phyloP scores from a whole-genome alignment of 2,888 invertebrate species.

The Leptinotarsa peninsularis region DNA sequence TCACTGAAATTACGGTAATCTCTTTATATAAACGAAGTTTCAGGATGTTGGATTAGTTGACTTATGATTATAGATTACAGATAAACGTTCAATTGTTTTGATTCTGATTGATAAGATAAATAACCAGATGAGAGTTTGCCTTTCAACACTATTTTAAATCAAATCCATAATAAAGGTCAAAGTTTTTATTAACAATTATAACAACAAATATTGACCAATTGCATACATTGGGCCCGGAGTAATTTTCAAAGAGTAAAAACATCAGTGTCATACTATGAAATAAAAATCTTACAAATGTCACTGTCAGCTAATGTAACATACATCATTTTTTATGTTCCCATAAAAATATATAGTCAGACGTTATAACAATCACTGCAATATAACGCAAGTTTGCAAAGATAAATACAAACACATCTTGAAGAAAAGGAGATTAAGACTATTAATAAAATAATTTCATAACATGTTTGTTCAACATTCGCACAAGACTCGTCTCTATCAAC shows the following conservation, averaged over 20 bases:
- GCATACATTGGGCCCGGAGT: not conserved
- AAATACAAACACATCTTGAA: not conserved
- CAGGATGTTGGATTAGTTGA: too few relatives aligned
- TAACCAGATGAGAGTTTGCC: not conserved
- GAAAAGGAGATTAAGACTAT: constrained; percentile 38
- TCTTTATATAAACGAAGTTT: too few relatives aligned
- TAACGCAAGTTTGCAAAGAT: constrained; percentile 1
- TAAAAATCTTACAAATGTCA: not conserved
- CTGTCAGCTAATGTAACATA: constrained; percentile 58
- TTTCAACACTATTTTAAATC: not conserved
- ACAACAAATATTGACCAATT: constrained; percentile 2
- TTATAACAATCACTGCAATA: constrained; percentile 2
- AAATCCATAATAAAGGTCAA: not conserved
- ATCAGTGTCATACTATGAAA: not conserved
- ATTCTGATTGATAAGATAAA: not conserved
- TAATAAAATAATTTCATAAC: constrained; percentile 26
- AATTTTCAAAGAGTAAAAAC: not conserved
- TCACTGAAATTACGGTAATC: too few relatives aligned
- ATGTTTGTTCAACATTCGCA: constrained; percentile 23
- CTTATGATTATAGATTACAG: not conserved
- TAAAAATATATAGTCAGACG: constrained; percentile 27
- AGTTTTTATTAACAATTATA: not conserved
- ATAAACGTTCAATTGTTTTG: not conserved
- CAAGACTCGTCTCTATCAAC: constrained; percentile 6
- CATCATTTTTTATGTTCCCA: constrained; percentile 43